Percentiles rank a stretch among this genome's conserved stretches.
These are phyloP conservation scores for Chloromyia formosa DNA, from an alignment of 2,888 invertebrate genomes.

Conservation along the genomic window DNA sequence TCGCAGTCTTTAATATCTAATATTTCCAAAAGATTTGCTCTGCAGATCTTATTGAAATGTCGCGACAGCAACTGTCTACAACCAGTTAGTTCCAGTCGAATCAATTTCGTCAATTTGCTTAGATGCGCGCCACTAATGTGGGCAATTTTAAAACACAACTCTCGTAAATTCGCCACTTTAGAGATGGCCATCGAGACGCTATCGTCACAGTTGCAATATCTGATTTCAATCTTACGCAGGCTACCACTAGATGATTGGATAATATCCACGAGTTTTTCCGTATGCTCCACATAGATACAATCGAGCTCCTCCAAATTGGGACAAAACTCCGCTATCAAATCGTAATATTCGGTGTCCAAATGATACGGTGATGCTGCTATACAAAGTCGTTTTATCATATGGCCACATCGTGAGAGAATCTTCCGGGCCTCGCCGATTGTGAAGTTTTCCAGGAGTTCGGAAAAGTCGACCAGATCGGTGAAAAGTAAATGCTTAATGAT, in stretches of 20 bases:
- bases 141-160: neutral
- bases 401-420: neutral
- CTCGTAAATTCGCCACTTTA: neutral
- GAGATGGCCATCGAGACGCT: neutral
- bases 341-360: too few species aligned
- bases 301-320: neutral
- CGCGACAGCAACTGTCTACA: neutral
- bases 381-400: neutral
- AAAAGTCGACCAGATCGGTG: neutral
- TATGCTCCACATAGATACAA: neutral
- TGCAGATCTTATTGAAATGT: neutral
- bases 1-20: neutral
- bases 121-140: neutral
- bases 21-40: neutral
- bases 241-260: neutral
- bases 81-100: neutral
- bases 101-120: neutral
- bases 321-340: neutral
- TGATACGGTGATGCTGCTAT: neutral
- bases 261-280: neutral
- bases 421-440: neutral
- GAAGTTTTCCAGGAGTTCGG: neutral
- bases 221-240: neutral
- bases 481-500: neutral
- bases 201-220: neutral